Base-by-base conservation (phyloP, 2,888 invertebrate species). In the Drosophila fungiperda region DNA sequence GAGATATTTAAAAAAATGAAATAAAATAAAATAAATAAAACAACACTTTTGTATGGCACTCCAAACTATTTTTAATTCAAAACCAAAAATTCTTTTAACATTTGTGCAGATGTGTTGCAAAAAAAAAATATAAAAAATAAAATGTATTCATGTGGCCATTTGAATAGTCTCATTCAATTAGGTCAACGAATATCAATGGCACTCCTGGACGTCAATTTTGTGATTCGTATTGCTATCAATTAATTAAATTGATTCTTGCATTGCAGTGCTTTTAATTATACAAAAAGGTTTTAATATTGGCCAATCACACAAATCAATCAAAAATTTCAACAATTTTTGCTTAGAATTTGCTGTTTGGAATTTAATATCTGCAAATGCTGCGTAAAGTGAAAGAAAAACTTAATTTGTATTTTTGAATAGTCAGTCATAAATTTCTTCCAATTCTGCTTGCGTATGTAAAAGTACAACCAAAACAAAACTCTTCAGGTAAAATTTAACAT, bases 191-290 rank as follows among this genome's bases (percentile, higher is more conserved):
- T 60, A 49, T 62, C 38, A 60, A 53, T 57, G 45, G 32, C 3
- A 20, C 36, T 63, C 42, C 12, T 17, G 38, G 36, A 23, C 8
- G 29, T 48, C 61, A 45, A 63, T 40, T 57, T 59, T 45, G 29
- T 29, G 65, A 63, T 61, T 63, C 45, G 57, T 36, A 23, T 48
- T 72, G 52, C 66, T 49, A 73, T 85, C 69, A 82, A 85, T 75
- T 80, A 85, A 83, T 78, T 69, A 57, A 83, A 82, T 83, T 82
- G 85, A 78, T 68, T 85, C 71, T 69, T 69, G 48, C 48, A 35
- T 42, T 53, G 40, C 33, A 29, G 32, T 23, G 12, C 49, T 42
- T 55, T 73, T 76, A 83, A 83, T 85, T 85, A 76, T 57, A 64
- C 58, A 76, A 66, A 83, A 70, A 80, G 86, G 78, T 76, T 74